Evolutionary conservation across 2,888 invertebrate genomes (phyloP), one percentile per base, ranked within the genome.

Genomic region (Spicauda simplicius): DNA sequence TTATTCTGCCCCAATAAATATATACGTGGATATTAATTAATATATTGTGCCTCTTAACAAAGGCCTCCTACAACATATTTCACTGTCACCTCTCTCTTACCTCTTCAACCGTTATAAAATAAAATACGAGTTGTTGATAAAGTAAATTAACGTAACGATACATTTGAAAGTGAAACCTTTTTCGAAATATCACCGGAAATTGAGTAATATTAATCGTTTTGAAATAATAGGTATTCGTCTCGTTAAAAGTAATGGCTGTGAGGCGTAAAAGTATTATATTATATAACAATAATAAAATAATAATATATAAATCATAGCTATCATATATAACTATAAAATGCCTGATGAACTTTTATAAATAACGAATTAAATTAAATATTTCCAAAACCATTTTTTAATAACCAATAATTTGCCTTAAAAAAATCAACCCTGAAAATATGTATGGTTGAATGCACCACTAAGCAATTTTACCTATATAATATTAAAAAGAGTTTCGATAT

Each of bases 161-260:
- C 45, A 45, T 33, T 50, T 50, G 50, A 50, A 50, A 50, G 50
- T 50, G 18, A 52, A 62, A 12, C 0, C 33, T 53, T 45, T 11
- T 25, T 56, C 37, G 52, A 50, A 61, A 57, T 19, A 37, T 41
- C 55, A 30, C 16, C 61, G 41, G 18, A 68, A 50, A 55, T 64
- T 55, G 30, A 50, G 12, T 55, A 48, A 68, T 33, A 6, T 25
- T 20, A 18, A 18, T 64, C 37, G 12, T 54, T 68, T 64, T 30
- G 57, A 52, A 55, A 59, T 48, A 60, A 60, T n/a, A 50, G 50
- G 33, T 52, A 14, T 60, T 30, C 18, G 12, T 12, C 50, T 20
- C 59, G 50, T 60, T 18, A 30, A 60, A 60, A 60, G 60, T 50
- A 18, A 60, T 50, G 25, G 57, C 41, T 48, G 3, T 59, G 48